Evolutionary conservation across 2,888 invertebrate species (phyloP).

Genomic region (Ophraella communa): DNA sequence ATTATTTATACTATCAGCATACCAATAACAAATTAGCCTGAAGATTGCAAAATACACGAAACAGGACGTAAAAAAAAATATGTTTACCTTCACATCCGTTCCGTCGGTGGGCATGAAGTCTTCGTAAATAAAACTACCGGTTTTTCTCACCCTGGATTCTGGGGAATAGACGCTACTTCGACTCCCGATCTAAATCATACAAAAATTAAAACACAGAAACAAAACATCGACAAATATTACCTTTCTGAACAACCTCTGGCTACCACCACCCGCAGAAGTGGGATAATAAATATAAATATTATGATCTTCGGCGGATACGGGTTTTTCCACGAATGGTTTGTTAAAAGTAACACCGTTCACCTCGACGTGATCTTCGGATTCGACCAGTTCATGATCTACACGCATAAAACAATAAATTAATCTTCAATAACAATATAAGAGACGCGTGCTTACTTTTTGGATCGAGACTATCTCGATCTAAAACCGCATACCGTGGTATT

Average conservation of each 20-base stretch:
- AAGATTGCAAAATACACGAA: background rate
- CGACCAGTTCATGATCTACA: slow-evolving; percentile 87
- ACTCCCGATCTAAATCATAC: slow-evolving; percentile 94
- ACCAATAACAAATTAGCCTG: too few species aligned
- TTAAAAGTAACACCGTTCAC: slow-evolving; percentile 94
- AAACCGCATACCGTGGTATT: slow-evolving; percentile 96
- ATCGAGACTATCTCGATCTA: slow-evolving; percentile 92
- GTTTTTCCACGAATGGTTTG: slow-evolving; percentile 99
- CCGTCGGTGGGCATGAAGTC: slow-evolving; percentile 99
- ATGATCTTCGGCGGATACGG: slow-evolving; percentile 98
- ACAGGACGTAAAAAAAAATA: too few species aligned
- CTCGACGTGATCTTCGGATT: slow-evolving; percentile 97
- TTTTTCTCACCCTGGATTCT: slow-evolving; percentile 93
- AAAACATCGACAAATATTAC: slow-evolving; percentile 61
- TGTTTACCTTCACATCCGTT: slow-evolving; percentile 61
- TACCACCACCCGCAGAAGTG: slow-evolving; percentile 96
- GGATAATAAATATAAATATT: slow-evolving; percentile 99
- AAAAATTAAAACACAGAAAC: slow-evolving; percentile 26
- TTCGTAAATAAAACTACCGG: slow-evolving; percentile 99
- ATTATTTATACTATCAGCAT: too few species aligned
- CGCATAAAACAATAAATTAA: too few species aligned
- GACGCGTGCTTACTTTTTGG: slow-evolving; percentile 75
- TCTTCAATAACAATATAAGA: too few species aligned
- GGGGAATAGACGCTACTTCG: slow-evolving; percentile 98
- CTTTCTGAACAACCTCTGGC: slow-evolving; percentile 97